Base-by-base conservation (phyloP, 2,888 invertebrate genomes). In the Xestia ashworthii region DNA sequence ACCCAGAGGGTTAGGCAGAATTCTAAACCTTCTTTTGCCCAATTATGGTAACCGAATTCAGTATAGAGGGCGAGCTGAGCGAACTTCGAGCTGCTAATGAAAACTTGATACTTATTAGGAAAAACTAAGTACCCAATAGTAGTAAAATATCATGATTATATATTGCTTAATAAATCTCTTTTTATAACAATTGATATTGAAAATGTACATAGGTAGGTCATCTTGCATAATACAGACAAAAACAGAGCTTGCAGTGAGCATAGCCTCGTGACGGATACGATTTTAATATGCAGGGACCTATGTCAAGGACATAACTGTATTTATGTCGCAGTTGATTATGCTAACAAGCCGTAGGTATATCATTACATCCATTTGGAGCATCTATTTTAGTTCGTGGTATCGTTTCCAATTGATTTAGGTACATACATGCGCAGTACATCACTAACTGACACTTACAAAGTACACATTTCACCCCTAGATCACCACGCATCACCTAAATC, bases 321-420 rank as follows among this genome's bases (percentile, higher is more conserved):
- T 55, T 25, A 19, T 32, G 75, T 58, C 62, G 65, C 16, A 55
- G 38, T 58, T 58, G 16, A 50, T 50, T 62, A 75, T 50, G 50
- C 44, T 50, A 78, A 81, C 32, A 19, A 74, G 9, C 22, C n/a
- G 32, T 44, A n/a, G 4, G 6, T 5, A 6, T 65, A 38, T 64
- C 41, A 48, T 81, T 73, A 65, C 55, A 44, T 14, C 41, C 32
- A 22, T n/a, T 65, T 65, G n/a, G 44, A 58, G 50, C 22, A 79
- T 38, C 48, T 22, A 66, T 12, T 78, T 53, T 32, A 68, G 46
- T 55, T 58, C 16, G 5, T 11, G 9, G 44, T 44, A 11, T 14
- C 25, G 25, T 8, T 60, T 58, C 25, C 25, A 25, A 58, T 44
- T 9, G 44, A 8, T 44, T 44, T 44, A 44, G 8, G 8, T 44